Evolutionary conservation across 2,113 vertebrate genomes (phyloP), one percentile per base, ranked within the genome.

Genomic region (Oncorhynchus clarkii): DNA sequence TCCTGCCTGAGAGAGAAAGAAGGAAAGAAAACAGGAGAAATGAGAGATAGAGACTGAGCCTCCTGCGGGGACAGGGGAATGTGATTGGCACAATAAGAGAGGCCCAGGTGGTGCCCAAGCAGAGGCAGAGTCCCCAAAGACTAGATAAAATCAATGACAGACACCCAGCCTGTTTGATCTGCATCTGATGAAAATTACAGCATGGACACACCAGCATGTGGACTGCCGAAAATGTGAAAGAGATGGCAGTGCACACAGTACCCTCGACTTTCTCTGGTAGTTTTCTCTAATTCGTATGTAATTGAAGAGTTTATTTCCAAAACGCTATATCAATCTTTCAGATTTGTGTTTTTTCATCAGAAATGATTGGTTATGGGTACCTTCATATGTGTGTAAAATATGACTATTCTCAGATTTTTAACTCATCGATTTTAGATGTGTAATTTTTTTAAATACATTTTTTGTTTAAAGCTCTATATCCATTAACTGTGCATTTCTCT

Each of bases 181-280:
- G 62, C 76, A 86, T 73, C 77, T 86, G 90, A 92, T 90, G 90
- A 90, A 93, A 91, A 78, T 89, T 89, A 92, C 88, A 94, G 88
- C 81, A 88, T 82, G 8, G 68, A 81, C 60, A 72, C 76, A 69
- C 79, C 78, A 78, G 59, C 70, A 29, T 72, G 51, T 65, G 20
- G 74, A 71, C 69, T 66, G 49, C 1, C 34, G 20, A 76, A 70
- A 79, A 71, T 70, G 24, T 74, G 59, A 7, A 60, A 20, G 59
- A 60, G 20, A 60, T 60, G 59, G 39, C 20, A 9, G 49, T 27
- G 31, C 70, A 70, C 48, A 75, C 68, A 70, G 1, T 79, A 75
- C 67, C 68, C n/a, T 49, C 11, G 11, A 20, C n/a, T 13, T 48
- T 24, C 34, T 3, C 4, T 13, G 68, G 11, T 26, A 13, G 34